These are phyloP conservation scores for Sterrhoptilus dennistouni DNA, from an alignment of 2,113 vertebrate genomes.

Conservation along the genomic window DNA sequence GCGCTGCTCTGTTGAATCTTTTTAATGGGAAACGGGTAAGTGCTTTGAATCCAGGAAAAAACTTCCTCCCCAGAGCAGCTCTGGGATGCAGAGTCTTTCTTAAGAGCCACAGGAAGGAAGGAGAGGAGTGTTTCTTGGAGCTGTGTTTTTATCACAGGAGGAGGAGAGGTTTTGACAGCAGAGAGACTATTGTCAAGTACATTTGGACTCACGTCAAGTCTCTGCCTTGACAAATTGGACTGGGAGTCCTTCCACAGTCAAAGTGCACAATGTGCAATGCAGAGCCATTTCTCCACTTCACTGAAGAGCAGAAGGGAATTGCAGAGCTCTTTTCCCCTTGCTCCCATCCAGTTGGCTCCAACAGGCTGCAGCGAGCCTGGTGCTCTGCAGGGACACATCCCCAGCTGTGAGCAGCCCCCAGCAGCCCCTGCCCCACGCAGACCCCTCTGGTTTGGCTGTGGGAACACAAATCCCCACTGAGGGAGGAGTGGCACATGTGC, in stretches of 20 bases:
- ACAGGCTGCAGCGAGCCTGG: not conserved
- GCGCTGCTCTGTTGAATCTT: not conserved
- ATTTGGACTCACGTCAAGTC: constrained; percentile 5
- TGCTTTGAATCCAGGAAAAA: not conserved
- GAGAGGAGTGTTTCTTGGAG: not conserved
- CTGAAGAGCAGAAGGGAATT: not conserved
- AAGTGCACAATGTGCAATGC: not conserved
- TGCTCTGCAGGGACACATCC: rapidly evolving
- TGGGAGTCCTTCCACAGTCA: not conserved
- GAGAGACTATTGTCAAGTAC: constrained; percentile 21
- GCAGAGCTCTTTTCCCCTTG: not conserved
- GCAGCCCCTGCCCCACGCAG: not conserved
- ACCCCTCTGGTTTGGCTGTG: not conserved
- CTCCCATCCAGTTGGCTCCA: not conserved
- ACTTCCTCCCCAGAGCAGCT: not conserved
- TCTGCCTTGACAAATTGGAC: constrained; percentile 31
- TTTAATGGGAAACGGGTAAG: not conserved
- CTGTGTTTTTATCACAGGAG: constrained; percentile 33
- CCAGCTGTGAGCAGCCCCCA: not conserved
- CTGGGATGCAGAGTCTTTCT: not conserved
- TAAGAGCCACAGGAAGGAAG: constrained; percentile 15
- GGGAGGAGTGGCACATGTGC: not conserved
- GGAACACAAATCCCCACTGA: not conserved
- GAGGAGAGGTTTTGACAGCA: constrained; percentile 42
- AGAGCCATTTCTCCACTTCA: not conserved